Base-by-base conservation (phyloP, 2,888 invertebrate genomes). In the Dryobota labecula region DNA sequence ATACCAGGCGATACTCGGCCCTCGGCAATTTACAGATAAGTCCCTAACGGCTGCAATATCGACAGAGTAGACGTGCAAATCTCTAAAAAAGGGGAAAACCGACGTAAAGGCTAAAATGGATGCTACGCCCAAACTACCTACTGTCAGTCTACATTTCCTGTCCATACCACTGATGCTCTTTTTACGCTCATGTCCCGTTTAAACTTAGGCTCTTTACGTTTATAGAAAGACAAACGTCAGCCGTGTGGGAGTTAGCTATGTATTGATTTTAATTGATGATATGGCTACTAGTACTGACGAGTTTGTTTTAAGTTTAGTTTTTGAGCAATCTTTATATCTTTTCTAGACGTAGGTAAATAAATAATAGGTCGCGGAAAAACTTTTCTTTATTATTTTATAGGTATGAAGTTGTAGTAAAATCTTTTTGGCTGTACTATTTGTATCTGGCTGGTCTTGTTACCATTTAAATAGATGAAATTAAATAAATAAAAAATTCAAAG, bases 31-130 rank as follows among this genome's bases (percentile, higher is more conserved):
- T 79, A 83, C 78, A 84, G 80, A 88, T 84, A 83, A 80, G 78
- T 86, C 86, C 83, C 87, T 74, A 74, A 83, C 80, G 87, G 81
- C 82, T 80, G 71, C 84, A 83, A 85, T 86, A 88, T 88, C 86
- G 87, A 86, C 89, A 81, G 87, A 78, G 77, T 85, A 85, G 90
- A 91, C 89, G 88, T 80, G 87, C 69, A 89, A 90, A 90, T 89
- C 88, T 87, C 85, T 80, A 86, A 89, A 90, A 91, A 91, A 85
- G 70, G 75, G 83, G 78, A 80, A 85, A 85, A 77, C 68, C 71
- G 68, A 74, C 74, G 78, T 69, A 62, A 70, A 86, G 70, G 73
- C 84, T 75, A 76, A 75, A 70, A 74, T 73, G 75, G 70, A 79
- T 68, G 74, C 67, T 79, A 76, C 71, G 65, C 83, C 78, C 82